These are phyloP conservation scores for Muscidifurax raptorellus DNA, from an alignment of 1,140 invertebrate species.

Conservation along the genomic window DNA sequence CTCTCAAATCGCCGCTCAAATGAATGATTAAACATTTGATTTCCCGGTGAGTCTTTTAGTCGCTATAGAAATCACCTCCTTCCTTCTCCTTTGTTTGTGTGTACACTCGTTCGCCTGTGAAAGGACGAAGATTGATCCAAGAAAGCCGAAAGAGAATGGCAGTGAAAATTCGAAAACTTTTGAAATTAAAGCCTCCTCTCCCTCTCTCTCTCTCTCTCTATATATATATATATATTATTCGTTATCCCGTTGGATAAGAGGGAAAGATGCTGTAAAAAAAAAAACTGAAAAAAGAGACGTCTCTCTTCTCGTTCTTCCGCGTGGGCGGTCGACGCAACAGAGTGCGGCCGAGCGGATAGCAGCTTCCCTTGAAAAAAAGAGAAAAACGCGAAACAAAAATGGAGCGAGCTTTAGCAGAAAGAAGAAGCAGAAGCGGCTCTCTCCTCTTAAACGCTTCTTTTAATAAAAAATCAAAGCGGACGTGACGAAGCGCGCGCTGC, in stretches of 20 bases:
- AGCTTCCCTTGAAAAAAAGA: neutral
- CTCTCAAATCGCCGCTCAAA: neutral
- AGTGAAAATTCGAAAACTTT: constrained; percentile 21
- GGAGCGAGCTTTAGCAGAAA: constrained; percentile 21
- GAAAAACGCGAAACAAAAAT: neutral
- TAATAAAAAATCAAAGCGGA: constrained; percentile 49
- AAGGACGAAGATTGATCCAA: constrained; percentile 32
- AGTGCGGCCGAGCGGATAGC: no score
- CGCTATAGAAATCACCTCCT: neutral
- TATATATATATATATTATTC: constrained; percentile 16
- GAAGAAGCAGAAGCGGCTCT: constrained; percentile 13
- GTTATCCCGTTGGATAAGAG: neutral
- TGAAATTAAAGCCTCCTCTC: constrained; percentile 23
- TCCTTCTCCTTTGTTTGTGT: neutral
- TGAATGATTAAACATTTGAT: constrained; percentile 41
- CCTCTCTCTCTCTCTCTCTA: no score
- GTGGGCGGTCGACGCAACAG: neutral
- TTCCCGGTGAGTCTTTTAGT: constrained; percentile 33
- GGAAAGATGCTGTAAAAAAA: neutral
- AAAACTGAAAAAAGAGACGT: neutral
- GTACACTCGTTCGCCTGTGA: neutral
- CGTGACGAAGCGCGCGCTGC: constrained; percentile 28
- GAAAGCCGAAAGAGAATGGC: neutral
- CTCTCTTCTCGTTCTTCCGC: neutral
- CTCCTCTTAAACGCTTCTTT: constrained; percentile 22